These are phyloP conservation scores for Hystrix brachyura DNA, from an alignment of 2,113 vertebrate species.

Conservation along the genomic window DNA sequence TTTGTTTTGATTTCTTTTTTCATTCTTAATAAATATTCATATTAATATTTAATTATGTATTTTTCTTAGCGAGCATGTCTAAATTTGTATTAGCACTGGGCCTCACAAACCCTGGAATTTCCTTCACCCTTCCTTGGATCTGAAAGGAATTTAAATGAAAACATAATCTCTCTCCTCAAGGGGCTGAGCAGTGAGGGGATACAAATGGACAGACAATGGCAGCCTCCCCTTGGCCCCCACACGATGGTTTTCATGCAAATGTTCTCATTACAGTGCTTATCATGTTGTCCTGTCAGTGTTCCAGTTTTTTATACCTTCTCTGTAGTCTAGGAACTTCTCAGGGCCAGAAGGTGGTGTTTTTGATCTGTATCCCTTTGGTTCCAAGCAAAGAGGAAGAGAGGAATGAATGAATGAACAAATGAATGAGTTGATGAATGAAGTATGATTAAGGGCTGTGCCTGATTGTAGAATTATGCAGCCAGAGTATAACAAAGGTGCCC, in stretches of 20 bases:
- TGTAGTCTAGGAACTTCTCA: neutral
- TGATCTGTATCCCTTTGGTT: neutral
- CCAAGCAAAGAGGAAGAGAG: neutral
- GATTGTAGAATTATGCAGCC: neutral
- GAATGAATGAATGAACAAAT: neutral
- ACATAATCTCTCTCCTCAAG: neutral
- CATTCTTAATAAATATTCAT: neutral
- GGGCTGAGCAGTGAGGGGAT: neutral
- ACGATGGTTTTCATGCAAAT: neutral
- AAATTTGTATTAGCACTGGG: neutral
- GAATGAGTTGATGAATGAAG: too few relatives aligned
- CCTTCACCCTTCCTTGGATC: neutral
- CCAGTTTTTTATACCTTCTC: neutral
- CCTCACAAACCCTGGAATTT: neutral
- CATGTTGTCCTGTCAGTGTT: neutral
- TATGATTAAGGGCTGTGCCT: neutral
- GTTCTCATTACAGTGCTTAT: neutral
- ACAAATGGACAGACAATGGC: neutral
- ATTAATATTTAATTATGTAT: constrained; percentile 15
- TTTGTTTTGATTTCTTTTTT: neutral
- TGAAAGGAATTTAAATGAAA: constrained; percentile 4
- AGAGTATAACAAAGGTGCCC: neutral
- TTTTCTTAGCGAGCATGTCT: neutral
- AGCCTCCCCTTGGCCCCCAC: neutral
- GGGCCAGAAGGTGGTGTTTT: neutral